These are phyloP conservation scores for Crematogaster levior DNA, from an alignment of 2,888 invertebrate species.

Conservation along the genomic window DNA sequence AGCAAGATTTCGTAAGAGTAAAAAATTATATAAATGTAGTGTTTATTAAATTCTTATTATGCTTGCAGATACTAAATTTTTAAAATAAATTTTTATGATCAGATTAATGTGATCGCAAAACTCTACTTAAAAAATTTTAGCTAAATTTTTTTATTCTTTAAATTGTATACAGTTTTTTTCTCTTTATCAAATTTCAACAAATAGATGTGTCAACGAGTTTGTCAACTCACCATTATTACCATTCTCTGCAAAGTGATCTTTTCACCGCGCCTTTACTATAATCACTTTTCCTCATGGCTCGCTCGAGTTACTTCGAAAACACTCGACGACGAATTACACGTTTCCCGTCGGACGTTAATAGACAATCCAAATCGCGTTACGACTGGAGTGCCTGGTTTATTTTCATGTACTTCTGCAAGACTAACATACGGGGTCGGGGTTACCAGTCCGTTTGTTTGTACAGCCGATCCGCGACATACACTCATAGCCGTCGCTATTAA, in stretches of 20 bases:
- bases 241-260: constrained; percentile 38
- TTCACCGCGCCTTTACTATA: constrained; percentile 28
- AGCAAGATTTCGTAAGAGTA: neutral
- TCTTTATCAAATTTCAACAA: neutral
- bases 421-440: constrained; percentile 42
- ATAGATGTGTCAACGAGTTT: neutral
- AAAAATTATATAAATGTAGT: neutral
- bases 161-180: neutral
- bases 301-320: constrained; percentile 47
- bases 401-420: constrained; percentile 59
- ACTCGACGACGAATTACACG: constrained; percentile 51
- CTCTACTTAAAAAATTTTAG: neutral
- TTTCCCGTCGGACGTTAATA: constrained; percentile 57
- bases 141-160: neutral
- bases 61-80: neutral
- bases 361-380: constrained; percentile 61
- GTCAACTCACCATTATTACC: neutral
- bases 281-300: constrained; percentile 26
- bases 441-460: constrained; percentile 73
- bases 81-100: neutral
- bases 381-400: constrained; percentile 63
- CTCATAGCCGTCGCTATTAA: constrained; percentile 78
- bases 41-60: neutral
- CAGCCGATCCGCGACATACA: constrained; percentile 73
- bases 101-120: neutral